These are phyloP conservation scores for Euzophera pinguis DNA, from an alignment of 2,888 invertebrate species.

Conservation along the genomic window DNA sequence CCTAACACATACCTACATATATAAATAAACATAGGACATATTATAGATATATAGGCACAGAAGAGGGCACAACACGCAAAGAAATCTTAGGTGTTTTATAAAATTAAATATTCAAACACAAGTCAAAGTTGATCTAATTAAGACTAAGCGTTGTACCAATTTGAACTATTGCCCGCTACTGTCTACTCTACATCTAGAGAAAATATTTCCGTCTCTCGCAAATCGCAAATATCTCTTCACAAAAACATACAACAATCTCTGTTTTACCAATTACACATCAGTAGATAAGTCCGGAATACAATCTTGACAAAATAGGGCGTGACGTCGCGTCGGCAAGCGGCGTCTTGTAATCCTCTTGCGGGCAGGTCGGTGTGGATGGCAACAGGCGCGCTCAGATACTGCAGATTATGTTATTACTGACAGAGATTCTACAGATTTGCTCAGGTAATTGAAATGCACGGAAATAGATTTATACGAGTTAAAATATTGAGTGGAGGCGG, in stretches of 20 bases:
- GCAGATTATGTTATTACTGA: constrained; percentile 15
- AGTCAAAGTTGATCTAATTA: too few relatives aligned
- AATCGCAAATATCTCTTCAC: too few relatives aligned
- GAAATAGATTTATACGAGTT: constrained; percentile 8
- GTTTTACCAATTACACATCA: not conserved
- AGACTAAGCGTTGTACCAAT: too few relatives aligned
- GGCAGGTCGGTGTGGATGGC: constrained; percentile 31
- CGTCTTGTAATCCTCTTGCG: constrained; percentile 50
- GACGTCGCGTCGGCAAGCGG: constrained; percentile 23
- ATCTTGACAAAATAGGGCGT: constrained; percentile 42
- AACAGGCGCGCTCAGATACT: constrained; percentile 3
- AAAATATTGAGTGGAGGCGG: not conserved
- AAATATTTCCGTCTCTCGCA: too few relatives aligned
- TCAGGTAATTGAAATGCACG: constrained; percentile 9
- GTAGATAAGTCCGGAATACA: constrained; percentile 15
- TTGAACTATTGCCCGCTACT: too few relatives aligned
- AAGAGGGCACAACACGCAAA: too few relatives aligned
- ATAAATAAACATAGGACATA: too few relatives aligned
- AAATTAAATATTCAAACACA: too few relatives aligned
- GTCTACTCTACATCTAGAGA: too few relatives aligned
- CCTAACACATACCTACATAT: too few relatives aligned
- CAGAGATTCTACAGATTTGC: constrained; percentile 10
- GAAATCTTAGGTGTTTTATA: too few relatives aligned
- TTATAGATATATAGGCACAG: too few relatives aligned
- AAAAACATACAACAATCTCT: not conserved